phyloP scores from a whole-genome alignment of 2,888 invertebrate genomes.

The Sepioteuthis lessoniana region DNA sequence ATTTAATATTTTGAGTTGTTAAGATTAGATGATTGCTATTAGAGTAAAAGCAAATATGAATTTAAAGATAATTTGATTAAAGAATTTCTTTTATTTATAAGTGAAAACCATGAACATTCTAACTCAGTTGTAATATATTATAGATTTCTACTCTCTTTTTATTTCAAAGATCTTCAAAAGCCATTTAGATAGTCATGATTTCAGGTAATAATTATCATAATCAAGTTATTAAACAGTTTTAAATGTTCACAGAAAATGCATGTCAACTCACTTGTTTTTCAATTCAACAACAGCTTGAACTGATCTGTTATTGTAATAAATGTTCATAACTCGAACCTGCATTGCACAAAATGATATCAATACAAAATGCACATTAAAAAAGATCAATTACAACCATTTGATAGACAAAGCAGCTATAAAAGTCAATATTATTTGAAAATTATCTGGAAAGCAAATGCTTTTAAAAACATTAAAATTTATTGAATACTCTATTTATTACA shows the following conservation, averaged over 20 bases:
- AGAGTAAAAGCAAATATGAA: too few relatives aligned
- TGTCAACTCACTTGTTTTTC: slow-evolving; percentile 83
- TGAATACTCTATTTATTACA: too few relatives aligned
- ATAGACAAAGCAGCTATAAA: background rate
- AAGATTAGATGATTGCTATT: too few relatives aligned
- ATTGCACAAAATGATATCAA: slow-evolving; percentile 50
- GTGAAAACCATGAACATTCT: too few relatives aligned
- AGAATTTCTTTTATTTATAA: too few relatives aligned
- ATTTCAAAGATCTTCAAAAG: background rate
- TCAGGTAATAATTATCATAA: background rate
- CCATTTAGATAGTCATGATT: background rate
- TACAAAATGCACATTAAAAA: background rate
- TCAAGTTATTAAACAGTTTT: background rate
- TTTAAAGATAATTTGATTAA: too few relatives aligned
- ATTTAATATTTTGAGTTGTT: too few relatives aligned
- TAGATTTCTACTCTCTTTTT: background rate
- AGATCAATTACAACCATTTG: background rate
- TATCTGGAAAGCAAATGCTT: too few relatives aligned
- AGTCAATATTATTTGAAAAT: background rate
- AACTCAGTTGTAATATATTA: too few relatives aligned
- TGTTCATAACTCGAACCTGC: slow-evolving; percentile 88
- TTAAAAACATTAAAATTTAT: too few relatives aligned
- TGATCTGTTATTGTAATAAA: slow-evolving; percentile 94
- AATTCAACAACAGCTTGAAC: slow-evolving; percentile 98
- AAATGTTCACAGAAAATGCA: background rate